These are phyloP conservation scores for Lysandra coridon DNA, from an alignment of 2,888 invertebrate genomes.

Conservation along the genomic window DNA sequence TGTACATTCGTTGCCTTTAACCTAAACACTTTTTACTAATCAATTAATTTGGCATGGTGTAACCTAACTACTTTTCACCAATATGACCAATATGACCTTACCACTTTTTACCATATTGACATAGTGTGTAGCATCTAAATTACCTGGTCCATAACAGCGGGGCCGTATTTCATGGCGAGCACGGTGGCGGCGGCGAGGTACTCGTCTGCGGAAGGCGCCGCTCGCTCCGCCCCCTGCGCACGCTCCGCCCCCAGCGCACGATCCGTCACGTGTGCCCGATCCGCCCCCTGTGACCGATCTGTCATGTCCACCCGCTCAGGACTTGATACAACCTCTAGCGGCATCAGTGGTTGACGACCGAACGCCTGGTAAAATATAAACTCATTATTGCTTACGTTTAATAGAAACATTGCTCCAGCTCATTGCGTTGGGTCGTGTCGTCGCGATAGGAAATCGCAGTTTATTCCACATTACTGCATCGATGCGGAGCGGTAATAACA, in stretches of 20 bases:
- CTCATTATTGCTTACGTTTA: too few relatives aligned
- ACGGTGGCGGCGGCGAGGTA: constrained; percentile 92
- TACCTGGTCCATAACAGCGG: constrained; percentile 81
- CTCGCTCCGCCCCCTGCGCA: constrained; percentile 48
- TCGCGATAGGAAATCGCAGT: too few relatives aligned
- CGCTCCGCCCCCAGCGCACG: constrained; percentile 31
- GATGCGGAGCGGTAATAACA: too few relatives aligned
- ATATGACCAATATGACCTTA: too few relatives aligned
- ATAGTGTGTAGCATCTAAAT: background rate
- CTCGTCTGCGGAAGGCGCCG: constrained; percentile 82
- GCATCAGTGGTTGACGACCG: constrained; percentile 91
- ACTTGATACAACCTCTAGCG: constrained; percentile 58
- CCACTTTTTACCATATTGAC: too few relatives aligned
- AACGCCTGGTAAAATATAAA: constrained; percentile 83
- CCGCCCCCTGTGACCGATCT: constrained; percentile 37
- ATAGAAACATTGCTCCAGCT: too few relatives aligned
- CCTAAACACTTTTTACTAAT: too few relatives aligned
- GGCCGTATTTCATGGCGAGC: constrained; percentile 92
- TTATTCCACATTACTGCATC: too few relatives aligned
- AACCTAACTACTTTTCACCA: too few relatives aligned
- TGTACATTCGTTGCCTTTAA: too few relatives aligned
- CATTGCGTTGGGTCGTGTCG: too few relatives aligned
- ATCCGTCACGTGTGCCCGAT: constrained; percentile 47
- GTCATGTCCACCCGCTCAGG: constrained; percentile 38
- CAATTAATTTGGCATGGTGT: too few relatives aligned